phyloP scores from a whole-genome alignment of 2,888 invertebrate species.

The Nasonovia ribisnigri region DNA sequence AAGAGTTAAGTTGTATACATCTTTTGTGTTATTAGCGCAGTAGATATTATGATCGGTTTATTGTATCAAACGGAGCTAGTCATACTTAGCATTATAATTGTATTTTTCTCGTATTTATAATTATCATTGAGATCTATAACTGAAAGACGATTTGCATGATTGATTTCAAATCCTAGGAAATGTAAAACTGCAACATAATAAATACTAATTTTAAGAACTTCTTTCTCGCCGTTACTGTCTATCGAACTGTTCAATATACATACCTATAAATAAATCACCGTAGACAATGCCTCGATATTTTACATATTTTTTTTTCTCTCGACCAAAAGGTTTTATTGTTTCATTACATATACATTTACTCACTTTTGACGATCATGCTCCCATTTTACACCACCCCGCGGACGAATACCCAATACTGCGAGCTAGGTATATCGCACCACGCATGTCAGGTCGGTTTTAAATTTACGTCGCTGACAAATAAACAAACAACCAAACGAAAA shows the following conservation, averaged over 20 bases:
- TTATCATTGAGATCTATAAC: neutral
- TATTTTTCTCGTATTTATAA: neutral
- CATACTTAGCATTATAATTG: neutral
- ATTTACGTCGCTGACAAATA: neutral
- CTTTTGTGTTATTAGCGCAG: neutral
- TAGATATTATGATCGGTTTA: neutral
- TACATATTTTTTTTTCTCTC: neutral
- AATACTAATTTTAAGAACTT: neutral
- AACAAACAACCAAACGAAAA: neutral
- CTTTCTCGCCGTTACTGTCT: neutral
- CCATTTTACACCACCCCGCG: neutral
- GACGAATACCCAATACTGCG: neutral
- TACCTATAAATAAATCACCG: neutral
- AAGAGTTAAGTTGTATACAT: neutral
- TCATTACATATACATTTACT: neutral
- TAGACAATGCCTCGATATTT: neutral
- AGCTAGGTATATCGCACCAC: neutral
- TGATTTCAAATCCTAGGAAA: neutral
- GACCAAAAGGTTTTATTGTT: neutral
- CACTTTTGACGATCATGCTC: neutral
- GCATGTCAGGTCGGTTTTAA: neutral
- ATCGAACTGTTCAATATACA: neutral
- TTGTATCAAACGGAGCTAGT: neutral
- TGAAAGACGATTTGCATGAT: neutral
- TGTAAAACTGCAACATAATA: neutral